Evolutionary conservation across 2,113 vertebrate genomes (phyloP), one percentile per base, ranked within the genome.

Genomic region (Rhipidura dahli): DNA sequence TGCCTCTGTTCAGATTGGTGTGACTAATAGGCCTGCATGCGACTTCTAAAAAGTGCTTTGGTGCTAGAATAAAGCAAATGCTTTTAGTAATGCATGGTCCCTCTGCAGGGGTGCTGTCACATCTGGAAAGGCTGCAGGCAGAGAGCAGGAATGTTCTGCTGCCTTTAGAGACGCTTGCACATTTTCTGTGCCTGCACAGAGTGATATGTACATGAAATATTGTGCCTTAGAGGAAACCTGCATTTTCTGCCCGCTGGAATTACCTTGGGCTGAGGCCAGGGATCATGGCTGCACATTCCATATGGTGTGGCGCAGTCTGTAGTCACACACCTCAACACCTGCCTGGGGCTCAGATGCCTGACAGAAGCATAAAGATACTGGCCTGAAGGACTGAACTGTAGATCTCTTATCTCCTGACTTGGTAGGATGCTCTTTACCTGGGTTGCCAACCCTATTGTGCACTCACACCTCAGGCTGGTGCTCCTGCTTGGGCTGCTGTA

Each of bases 191-290:
- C 35, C 23, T 13, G 31, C 37, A 17, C 6, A 33, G 61, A 54
- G 27, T 0, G 2, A 39, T 16, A 33, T 0, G 2, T 14, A 22
- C 8, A 1, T 37, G 24, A 44, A 69, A 53, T 49, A 31, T 0
- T 40, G 39, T 19, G 37, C 61, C 75, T 49, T 19, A 3, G 73
- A 75, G 51, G 37, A 69, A 76, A 53, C 22, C 13, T 24, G 42
- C 11, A 3, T 4, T 60, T 56, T 87, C 49, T 91, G 28, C 27
- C 35, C 4, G 0, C 37, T 23, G 64, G 31, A 3, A 3, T 37
- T 26, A 18, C 57, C 39, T 50, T 23, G 28, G 71, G 40, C 66
- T 30, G 65, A 23, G 49, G 53, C 56, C 64, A 22, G 56, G 47
- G 70, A n/a, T 39, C 4, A 0, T 10, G 35, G 44, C 64, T 47